These are phyloP conservation scores for Marasmarcha lunaedactyla DNA, from an alignment of 2,888 invertebrate genomes.

Conservation along the genomic window DNA sequence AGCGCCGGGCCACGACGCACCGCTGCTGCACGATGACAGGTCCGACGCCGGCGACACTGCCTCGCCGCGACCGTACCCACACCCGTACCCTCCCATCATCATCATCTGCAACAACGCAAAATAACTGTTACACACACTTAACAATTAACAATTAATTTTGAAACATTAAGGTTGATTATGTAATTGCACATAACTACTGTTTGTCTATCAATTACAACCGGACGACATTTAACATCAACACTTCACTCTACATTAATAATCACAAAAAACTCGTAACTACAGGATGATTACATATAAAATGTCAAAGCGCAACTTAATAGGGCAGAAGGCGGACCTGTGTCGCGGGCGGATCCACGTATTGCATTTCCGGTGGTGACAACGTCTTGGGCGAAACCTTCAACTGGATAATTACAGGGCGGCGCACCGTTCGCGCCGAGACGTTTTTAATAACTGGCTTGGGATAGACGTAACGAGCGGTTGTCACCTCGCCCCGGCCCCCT, in stretches of 20 bases:
- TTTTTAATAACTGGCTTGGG: constrained; percentile 72
- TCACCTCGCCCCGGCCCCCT: constrained; percentile 58
- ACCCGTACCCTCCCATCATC: constrained; percentile 53
- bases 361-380: constrained; percentile 66
- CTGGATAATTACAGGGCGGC: constrained; percentile 69
- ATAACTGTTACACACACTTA: background rate
- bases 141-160: too few species aligned
- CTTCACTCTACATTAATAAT: background rate
- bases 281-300: constrained; percentile 3
- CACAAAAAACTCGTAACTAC: background rate
- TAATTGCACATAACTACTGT: background rate
- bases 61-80: constrained; percentile 62
- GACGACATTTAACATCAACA: background rate
- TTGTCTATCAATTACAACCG: background rate
- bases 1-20: constrained; percentile 48
- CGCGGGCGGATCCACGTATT: constrained; percentile 65
- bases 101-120: constrained; percentile 41
- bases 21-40: constrained; percentile 55
- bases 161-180: background rate
- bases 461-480: constrained; percentile 70
- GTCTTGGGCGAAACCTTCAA: constrained; percentile 49
- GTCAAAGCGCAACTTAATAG: constrained; percentile 27
- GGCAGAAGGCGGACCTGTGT: constrained; percentile 49
- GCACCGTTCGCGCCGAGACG: constrained; percentile 70
- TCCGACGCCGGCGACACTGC: constrained; percentile 59